Base-by-base conservation (phyloP, 2,888 invertebrate genomes). In the Lepeophtheirus nordmannii region DNA sequence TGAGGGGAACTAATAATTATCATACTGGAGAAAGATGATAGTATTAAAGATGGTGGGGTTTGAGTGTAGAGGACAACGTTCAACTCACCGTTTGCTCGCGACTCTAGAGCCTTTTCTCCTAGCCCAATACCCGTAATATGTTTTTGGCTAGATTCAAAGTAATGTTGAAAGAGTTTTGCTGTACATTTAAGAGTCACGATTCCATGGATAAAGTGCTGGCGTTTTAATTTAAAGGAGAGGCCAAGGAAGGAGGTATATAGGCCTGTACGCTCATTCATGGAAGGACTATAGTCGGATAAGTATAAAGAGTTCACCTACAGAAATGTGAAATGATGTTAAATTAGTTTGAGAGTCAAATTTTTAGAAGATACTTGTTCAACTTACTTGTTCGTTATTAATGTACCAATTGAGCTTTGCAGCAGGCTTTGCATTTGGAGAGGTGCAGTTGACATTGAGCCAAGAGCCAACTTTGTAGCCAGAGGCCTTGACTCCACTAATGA, bases 371-470 rank as follows among this genome's bases (percentile, higher is more conserved):
- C 30, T 30, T 30, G n/a, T n/a, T n/a, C n/a, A 30, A 30, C 30
- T 2, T 30, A 38, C 37, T 30, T 23, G 41, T 56, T 69, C 81
- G 73, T 86, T 85, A 75, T 89, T 88, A 70, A 89, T 81, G 71
- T 82, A 81, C 72, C 88, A 86, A 72, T 83, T 85, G 69, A 89
- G 80, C 70, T 82, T 82, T 40, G 84, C 84, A 46, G 83, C 80
- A 10, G 88, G 89, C 70, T 81, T 81, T n/a, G 87, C 85, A 8
- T 85, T 84, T 9, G 83, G 81, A 8, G 86, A 83, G n/a, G 85
- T 83, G 76, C 89, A 89, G 77, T 88, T 89, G 62, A 86, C 87
- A 67, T 79, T 78, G 68, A 89, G 77, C 40, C 80, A 78, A 74
- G 88, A 87, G 1, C 86, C 86, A 0, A 84, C 82, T 73, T 85